Conservation (phyloP, 2,797 vertebrate species). For the Delichon dasypus region DNA sequence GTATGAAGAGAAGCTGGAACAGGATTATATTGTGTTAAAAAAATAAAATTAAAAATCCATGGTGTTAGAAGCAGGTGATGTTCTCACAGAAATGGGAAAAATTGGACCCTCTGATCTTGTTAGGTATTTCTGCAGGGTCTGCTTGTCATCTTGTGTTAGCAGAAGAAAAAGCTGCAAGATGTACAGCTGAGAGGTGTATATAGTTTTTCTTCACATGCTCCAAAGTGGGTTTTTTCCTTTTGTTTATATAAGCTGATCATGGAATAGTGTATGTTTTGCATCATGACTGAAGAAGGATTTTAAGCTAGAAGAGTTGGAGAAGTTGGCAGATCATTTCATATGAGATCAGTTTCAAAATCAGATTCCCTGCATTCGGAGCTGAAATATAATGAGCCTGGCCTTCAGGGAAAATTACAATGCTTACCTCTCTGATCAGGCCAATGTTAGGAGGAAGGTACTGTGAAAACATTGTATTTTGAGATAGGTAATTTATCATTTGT, state of each 20-base stretch:
- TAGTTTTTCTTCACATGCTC: neutral
- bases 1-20: neutral
- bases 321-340: neutral
- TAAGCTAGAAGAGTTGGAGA: neutral
- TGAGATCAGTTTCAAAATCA: neutral
- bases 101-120: neutral
- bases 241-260: neutral
- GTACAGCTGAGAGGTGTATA: neutral
- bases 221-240: neutral
- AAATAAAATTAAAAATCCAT: neutral
- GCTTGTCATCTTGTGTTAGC: neutral
- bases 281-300: neutral
- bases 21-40: neutral
- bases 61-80: neutral
- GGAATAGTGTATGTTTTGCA: neutral
- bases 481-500: neutral
- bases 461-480: neutral
- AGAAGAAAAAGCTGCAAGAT: neutral
- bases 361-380: neutral
- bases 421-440: neutral
- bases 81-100: neutral
- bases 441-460: neutral
- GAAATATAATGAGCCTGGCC: neutral
- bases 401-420: neutral
- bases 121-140: neutral